phyloP scores from a whole-genome alignment of 2,113 vertebrate genomes.

The Mola mola region DNA sequence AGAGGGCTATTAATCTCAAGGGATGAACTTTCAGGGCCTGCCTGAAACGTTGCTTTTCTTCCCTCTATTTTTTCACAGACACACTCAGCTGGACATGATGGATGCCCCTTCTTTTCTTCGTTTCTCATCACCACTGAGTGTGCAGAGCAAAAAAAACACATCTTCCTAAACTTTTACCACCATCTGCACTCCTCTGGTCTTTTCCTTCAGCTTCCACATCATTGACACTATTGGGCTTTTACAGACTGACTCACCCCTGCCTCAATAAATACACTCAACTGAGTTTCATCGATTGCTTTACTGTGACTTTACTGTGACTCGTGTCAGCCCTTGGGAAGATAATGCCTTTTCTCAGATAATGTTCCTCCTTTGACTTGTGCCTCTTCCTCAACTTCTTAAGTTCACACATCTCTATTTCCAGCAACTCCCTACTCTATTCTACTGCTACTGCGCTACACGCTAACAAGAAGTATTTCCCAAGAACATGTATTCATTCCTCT shows the following conservation, averaged over 20 bases:
- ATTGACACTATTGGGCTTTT: slow-evolving; percentile 33
- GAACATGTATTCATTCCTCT: too few species aligned
- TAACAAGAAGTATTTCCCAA: too few species aligned
- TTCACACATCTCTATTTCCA: background rate
- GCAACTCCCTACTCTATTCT: too few species aligned
- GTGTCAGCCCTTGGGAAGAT: slow-evolving; percentile 18
- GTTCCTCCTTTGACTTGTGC: background rate
- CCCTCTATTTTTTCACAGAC: background rate
- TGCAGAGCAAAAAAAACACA: slow-evolving; percentile 40
- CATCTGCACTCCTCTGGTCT: slow-evolving; percentile 12
- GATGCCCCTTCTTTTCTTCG: slow-evolving; percentile 54
- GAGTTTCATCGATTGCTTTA: slow-evolving; percentile 50
- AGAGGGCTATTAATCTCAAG: slow-evolving; percentile 73
- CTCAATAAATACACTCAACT: slow-evolving; percentile 46
- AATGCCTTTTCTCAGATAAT: slow-evolving; percentile 1
- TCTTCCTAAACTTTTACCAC: slow-evolving; percentile 36
- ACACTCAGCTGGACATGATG: slow-evolving; percentile 66
- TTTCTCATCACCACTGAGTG: slow-evolving; percentile 60
- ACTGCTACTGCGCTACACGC: too few species aligned
- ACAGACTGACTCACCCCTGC: slow-evolving; percentile 31
- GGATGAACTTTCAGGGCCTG: slow-evolving; percentile 59
- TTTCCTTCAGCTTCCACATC: slow-evolving; percentile 12
- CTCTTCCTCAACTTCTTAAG: background rate
- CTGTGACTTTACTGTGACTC: slow-evolving; percentile 29
- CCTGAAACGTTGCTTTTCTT: slow-evolving; percentile 38